These are phyloP conservation scores for Pogonocherus hispidulus DNA, from an alignment of 2,888 invertebrate species.

Conservation along the genomic window DNA sequence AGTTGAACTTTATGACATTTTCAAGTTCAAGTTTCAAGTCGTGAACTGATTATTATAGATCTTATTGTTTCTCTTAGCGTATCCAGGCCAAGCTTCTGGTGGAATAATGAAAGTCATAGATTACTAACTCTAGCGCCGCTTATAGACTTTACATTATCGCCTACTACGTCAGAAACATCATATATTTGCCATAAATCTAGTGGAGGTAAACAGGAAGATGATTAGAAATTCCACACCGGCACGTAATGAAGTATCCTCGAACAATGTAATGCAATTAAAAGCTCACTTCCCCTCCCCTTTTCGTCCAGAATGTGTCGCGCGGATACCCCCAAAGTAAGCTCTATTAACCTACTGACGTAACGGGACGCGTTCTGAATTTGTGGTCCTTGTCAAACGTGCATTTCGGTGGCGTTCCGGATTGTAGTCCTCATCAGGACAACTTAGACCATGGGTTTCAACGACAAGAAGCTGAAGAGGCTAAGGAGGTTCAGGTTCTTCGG, in stretches of 20 bases:
- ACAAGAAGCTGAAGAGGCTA: slow-evolving; percentile 72
- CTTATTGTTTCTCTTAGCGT: no score
- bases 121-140: no score
- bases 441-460: slow-evolving; percentile 68
- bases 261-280: slow-evolving; percentile 40
- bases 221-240: slow-evolving; percentile 43
- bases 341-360: slow-evolving; percentile 15
- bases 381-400: no score
- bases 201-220: slow-evolving; percentile 12
- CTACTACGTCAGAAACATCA: neutral
- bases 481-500: slow-evolving; percentile 74
- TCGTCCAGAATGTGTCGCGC: slow-evolving; percentile 2
- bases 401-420: neutral
- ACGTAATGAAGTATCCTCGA: slow-evolving; percentile 34
- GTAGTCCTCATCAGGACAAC: slow-evolving; percentile 23
- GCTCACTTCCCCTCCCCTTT: no score
- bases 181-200: slow-evolving; percentile 14
- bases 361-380: no score
- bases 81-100: no score
- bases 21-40: no score
- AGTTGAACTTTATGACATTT: no score
- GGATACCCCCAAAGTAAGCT: slow-evolving; percentile 10
- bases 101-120: no score
- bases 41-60: no score
- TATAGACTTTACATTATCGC: neutral